Evolutionary conservation across 2,113 vertebrate genomes (phyloP).

Genomic region (Camelus bactrianus): DNA sequence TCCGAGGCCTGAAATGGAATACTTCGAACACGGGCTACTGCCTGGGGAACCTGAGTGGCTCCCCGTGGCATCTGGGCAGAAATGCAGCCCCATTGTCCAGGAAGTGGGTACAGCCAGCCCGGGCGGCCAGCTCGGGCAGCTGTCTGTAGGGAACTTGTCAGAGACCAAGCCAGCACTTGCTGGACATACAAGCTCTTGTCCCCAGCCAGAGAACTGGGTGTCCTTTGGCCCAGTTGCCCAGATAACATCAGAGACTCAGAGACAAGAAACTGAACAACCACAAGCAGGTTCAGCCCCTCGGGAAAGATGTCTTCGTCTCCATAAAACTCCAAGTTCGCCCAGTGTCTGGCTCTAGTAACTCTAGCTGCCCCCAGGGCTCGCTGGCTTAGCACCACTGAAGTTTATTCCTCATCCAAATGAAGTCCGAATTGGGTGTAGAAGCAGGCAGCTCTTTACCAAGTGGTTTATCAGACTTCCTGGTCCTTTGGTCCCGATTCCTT

Average conservation of each 20-base stretch:
- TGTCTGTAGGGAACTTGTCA: slow-evolving; percentile 44
- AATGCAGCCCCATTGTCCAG: slow-evolving; percentile 48
- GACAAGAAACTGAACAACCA: neutral
- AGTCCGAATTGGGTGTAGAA: neutral
- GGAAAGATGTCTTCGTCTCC: neutral
- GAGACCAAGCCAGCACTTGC: neutral
- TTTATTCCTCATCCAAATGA: neutral
- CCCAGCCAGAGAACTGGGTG: slow-evolving; percentile 39
- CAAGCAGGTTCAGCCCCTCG: neutral
- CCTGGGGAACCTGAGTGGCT: slow-evolving; percentile 24
- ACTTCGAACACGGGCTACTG: slow-evolving; percentile 18
- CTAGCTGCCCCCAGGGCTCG: neutral
- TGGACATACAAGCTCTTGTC: slow-evolving; percentile 3
- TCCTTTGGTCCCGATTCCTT: neutral
- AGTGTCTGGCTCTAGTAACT: neutral
- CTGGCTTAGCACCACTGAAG: neutral
- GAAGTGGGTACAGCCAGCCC: slow-evolving; percentile 21
- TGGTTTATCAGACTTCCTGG: neutral
- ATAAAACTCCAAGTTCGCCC: neutral
- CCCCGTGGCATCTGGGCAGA: slow-evolving; percentile 58
- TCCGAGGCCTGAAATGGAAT: neutral
- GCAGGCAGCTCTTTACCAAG: neutral
- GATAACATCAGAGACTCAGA: slow-evolving; percentile 42
- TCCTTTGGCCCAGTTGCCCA: slow-evolving; percentile 36
- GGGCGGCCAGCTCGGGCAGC: slow-evolving; percentile 34